Base-by-base conservation (phyloP, 2,113 vertebrate genomes). In the Zosterops japonicus region DNA sequence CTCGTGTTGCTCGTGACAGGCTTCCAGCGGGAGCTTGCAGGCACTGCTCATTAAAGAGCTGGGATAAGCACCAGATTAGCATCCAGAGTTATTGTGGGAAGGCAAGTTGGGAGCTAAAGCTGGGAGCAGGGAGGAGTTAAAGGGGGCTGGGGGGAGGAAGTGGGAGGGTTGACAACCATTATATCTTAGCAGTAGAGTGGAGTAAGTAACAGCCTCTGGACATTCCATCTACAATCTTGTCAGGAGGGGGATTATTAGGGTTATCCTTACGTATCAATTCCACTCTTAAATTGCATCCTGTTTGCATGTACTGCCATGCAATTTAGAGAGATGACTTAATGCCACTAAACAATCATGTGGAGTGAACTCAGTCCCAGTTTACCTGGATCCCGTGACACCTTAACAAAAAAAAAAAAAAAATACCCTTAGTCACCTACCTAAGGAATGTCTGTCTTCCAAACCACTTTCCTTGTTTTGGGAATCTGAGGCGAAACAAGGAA, bases 41-140 rank as follows among this genome's bases (percentile, higher is more conserved):
- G 76, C 25, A 3, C 31, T 68, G 83, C 72, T 86, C 68, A 33
- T 67, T 81, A 57, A 79, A 59, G 64, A 81, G 36, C 85, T 42
- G 44, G 59, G 85, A 83, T 94, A 92, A 96, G 47, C 63, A 87
- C 24, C 65, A 83, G 87, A 94, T 93, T 95, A 96, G 42, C 78
- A 77, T 83, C 79, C 85, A 80, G 63, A 70, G 76, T 95, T 88
- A 83, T 27, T 95, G 67, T 85, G 84, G 94, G 84, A 91, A 94
- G 49, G 77, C 8, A 1, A 89, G 76, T 83, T 83, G 52, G 78
- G 87, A 89, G 83, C 81, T 95, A 84, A 92, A 84, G 82, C 83
- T 53, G 60, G 57, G 72, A 91, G 28, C 67, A 91, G 47, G 83
- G 82, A 91, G 79, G 78, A 92, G 90, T 93, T 93, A 61, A 65